phyloP scores from a whole-genome alignment of 2,113 vertebrate genomes.

The Gymnobelideus leadbeateri region DNA sequence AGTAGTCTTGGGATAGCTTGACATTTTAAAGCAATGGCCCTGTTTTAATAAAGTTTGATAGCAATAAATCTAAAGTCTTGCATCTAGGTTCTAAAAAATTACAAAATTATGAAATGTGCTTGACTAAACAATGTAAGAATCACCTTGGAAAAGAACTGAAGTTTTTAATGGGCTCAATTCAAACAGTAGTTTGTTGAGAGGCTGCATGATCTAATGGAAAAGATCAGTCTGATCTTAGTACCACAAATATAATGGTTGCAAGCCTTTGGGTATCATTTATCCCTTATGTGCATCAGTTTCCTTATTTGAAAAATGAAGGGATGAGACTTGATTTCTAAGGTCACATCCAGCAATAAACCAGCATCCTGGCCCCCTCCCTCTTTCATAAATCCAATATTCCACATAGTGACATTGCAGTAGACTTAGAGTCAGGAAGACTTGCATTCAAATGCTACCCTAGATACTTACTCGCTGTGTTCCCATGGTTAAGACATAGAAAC shows the following conservation, averaged over 20 bases:
- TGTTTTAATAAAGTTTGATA: background rate
- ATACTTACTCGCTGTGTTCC: background rate
- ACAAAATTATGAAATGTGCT: background rate
- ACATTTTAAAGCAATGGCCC: background rate
- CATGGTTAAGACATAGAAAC: background rate
- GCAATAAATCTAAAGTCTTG: background rate
- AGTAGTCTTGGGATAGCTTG: background rate
- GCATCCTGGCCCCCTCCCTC: background rate
- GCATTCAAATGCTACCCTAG: background rate
- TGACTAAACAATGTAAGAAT: background rate
- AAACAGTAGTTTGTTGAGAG: background rate
- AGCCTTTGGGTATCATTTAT: background rate
- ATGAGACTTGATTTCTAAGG: background rate
- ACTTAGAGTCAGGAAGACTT: background rate
- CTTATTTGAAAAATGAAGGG: background rate
- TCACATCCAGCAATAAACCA: background rate
- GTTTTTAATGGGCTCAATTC: background rate
- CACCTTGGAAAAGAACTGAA: background rate
- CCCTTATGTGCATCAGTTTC: background rate
- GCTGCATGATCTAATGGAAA: background rate
- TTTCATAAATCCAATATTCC: background rate
- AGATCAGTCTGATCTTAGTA: background rate
- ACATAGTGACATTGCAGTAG: background rate
- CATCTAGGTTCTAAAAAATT: background rate
- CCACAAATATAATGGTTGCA: background rate